A percentile compares a stretch with the other conserved stretches of the same genome.
Evolutionary conservation across 53 echinoderm and acorn worm species (phyloP).

Genomic region (Echinarachnius parma): DNA sequence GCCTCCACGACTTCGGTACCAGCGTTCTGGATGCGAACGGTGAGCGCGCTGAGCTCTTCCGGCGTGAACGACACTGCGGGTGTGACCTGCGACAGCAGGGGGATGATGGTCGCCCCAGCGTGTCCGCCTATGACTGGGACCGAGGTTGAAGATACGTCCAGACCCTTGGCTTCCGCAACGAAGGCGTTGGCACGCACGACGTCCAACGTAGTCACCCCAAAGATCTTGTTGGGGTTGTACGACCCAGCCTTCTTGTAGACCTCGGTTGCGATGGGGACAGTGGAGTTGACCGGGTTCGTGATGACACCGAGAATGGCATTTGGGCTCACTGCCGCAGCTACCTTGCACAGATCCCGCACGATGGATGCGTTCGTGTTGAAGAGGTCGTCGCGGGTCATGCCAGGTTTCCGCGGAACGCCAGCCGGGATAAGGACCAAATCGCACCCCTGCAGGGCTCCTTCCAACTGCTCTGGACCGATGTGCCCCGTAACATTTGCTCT

Average conservation of each 20-base stretch:
- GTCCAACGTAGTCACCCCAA: constrained; percentile 91
- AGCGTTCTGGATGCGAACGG: constrained; percentile 88
- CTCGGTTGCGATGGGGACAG: constrained; percentile 84
- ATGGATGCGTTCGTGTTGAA: constrained; percentile 96
- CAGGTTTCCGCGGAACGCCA: constrained; percentile 93
- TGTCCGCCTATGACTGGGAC: constrained; percentile 98
- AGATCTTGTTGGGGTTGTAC: constrained; percentile 74
- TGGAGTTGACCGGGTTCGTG: constrained; percentile 94
- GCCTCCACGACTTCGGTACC: constrained; percentile 98
- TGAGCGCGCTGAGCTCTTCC: constrained; percentile 56
- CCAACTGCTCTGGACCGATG: constrained; percentile 73
- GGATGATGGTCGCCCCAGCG: constrained; percentile 89
- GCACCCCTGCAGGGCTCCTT: constrained; percentile 68
- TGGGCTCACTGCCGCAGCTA: constrained; percentile 73
- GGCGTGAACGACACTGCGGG: constrained; percentile 62
- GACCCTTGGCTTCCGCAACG: constrained; percentile 67
- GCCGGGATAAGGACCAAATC: constrained; percentile 88
- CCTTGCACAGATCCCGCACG: constrained; percentile 71
- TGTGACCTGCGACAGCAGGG: constrained; percentile 89
- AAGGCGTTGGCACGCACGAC: constrained; percentile 91
- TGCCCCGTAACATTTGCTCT: constrained; percentile 72
- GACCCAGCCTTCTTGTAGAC: constrained; percentile 84
- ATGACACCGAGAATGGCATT: constrained; percentile 84
- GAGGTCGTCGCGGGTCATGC: constrained; percentile 96
- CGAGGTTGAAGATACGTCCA: constrained; percentile 58